Conservation (phyloP, 2,888 invertebrate genomes). For the Steromphala cineraria region DNA sequence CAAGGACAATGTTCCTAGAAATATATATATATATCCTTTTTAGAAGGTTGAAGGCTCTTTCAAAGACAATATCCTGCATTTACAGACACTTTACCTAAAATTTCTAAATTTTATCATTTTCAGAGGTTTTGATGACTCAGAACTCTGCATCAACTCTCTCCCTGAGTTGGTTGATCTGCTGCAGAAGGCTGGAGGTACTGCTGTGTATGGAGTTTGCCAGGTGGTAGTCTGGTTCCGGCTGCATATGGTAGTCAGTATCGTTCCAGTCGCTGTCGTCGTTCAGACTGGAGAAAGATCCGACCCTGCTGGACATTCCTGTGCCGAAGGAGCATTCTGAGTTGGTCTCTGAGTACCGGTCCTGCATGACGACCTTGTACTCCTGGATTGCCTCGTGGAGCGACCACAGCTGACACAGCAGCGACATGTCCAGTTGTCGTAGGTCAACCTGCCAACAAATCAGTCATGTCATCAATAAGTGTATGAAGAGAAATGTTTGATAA, state of each 20-base stretch:
- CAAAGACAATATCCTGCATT: too few relatives aligned
- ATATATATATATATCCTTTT: too few relatives aligned
- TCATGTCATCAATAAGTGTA: neutral
- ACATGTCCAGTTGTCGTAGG: conserved; percentile 90
- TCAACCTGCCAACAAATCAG: conserved; percentile 82
- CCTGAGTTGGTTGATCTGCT: conserved; percentile 64
- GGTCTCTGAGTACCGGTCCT: conserved; percentile 64
- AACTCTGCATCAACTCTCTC: conserved; percentile 62
- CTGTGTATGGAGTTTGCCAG: conserved; percentile 53
- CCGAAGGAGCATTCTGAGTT: conserved; percentile 66
- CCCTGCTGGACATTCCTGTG: conserved; percentile 55
- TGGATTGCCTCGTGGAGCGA: conserved; percentile 93
- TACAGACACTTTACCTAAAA: too few relatives aligned
- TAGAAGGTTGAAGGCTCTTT: too few relatives aligned
- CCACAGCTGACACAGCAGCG: conserved; percentile 92
- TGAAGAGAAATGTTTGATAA: too few relatives aligned
- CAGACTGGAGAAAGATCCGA: conserved; percentile 63
- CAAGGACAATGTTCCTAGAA: too few relatives aligned
- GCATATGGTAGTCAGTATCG: conserved; percentile 38
- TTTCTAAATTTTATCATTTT: too few relatives aligned
- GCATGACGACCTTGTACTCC: conserved; percentile 84
- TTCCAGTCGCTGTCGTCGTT: conserved; percentile 47
- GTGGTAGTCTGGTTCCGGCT: conserved; percentile 38
- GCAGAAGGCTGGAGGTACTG: conserved; percentile 63
- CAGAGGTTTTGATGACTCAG: conserved; percentile 10